Percentiles rank a stretch among this genome's conserved stretches.
These are phyloP conservation scores for Dendrophyllia cribrosa DNA, from an alignment of 64 coral and sea anemone species.

Conservation along the genomic window DNA sequence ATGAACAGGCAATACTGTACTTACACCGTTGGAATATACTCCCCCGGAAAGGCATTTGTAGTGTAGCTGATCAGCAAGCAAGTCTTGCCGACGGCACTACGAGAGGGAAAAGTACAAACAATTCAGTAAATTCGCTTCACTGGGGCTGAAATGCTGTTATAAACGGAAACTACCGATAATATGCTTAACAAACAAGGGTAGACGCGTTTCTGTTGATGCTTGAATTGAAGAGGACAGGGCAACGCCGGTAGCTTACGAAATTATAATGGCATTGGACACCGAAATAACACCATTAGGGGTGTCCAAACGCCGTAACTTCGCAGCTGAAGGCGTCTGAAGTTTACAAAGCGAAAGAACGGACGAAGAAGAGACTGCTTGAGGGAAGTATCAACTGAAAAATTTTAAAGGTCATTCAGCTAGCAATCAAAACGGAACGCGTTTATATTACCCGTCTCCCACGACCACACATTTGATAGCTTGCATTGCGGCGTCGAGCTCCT, in stretches of 20 bases:
- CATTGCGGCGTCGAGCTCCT: constrained; percentile 65
- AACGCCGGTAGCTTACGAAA: constrained; percentile 15
- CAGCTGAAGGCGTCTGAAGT: not conserved
- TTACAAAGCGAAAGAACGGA: not conserved
- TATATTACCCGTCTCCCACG: constrained; percentile 88
- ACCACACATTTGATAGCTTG: constrained; percentile 98
- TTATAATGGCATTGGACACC: constrained; percentile 6
- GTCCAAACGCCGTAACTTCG: not conserved
- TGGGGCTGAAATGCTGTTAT: not conserved
- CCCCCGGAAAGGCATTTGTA: constrained; percentile 95
- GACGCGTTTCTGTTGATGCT: not conserved
- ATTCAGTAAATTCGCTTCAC: constrained; percentile 9
- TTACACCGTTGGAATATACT: constrained; percentile 99
- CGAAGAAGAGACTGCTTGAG: not conserved
- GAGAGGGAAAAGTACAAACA: constrained; percentile 26
- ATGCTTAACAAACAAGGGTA: not conserved
- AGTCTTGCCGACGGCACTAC: constrained; percentile 97
- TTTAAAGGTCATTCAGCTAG: not conserved
- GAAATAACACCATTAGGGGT: constrained; percentile 34
- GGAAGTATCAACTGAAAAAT: not conserved
- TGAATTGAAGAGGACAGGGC: not conserved
- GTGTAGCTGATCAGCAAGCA: constrained; percentile 95
- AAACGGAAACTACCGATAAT: not conserved
- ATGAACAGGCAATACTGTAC: constrained; percentile 54
- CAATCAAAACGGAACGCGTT: not conserved